Conservation (phyloP, 2,888 invertebrate genomes). For the Reticulitermes lucifugus region DNA sequence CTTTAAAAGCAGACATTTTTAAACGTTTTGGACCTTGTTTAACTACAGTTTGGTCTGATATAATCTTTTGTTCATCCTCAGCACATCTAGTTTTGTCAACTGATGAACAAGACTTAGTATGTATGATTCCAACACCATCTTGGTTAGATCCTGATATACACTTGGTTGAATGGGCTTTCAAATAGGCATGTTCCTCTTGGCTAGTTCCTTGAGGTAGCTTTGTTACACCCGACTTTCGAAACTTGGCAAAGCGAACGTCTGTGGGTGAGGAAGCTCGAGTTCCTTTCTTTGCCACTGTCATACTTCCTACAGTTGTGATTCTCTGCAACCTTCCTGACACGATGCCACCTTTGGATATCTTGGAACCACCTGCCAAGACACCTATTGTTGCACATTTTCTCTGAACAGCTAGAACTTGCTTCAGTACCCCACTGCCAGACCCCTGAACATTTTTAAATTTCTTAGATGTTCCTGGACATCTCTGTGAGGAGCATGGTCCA, state of each 20-base stretch:
- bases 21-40: slow-evolving; percentile 27
- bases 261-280: background rate
- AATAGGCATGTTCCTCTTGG: background rate
- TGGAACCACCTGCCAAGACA: slow-evolving; percentile 38
- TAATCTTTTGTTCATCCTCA: background rate
- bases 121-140: background rate
- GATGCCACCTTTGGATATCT: slow-evolving; percentile 3
- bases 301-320: background rate
- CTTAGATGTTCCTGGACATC: slow-evolving; percentile 24
- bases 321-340: background rate
- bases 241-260: background rate
- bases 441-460: slow-evolving; percentile 42
- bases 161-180: background rate
- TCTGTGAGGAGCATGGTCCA: slow-evolving; percentile 47
- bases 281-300: slow-evolving; percentile 18
- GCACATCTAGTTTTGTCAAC: background rate
- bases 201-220: background rate
- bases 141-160: background rate
- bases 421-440: slow-evolving; percentile 39
- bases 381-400: slow-evolving; percentile 46
- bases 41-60: slow-evolving; percentile 19
- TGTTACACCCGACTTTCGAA: background rate
- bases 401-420: slow-evolving; percentile 48
- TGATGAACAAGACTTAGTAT: background rate
- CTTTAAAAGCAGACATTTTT: slow-evolving; percentile 19